These are phyloP conservation scores for Brachyrhaphis roseni DNA, from an alignment of 2,797 vertebrate genomes.

Conservation along the genomic window DNA sequence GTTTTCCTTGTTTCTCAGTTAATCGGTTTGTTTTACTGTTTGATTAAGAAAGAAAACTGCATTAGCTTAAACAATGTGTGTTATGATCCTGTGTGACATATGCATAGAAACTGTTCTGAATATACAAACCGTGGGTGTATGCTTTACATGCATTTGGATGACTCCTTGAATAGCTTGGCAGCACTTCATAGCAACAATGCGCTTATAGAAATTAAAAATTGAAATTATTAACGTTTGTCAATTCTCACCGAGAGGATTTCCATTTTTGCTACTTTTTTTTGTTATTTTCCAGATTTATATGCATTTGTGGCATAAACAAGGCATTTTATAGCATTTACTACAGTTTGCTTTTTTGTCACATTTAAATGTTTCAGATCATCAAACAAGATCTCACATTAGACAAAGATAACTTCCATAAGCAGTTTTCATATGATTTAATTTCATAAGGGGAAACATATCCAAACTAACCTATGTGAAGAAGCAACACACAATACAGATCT, in stretches of 20 bases:
- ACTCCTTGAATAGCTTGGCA: not conserved
- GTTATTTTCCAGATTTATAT: not conserved
- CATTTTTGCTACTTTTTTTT: not conserved
- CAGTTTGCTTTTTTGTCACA: not conserved
- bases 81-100: not conserved
- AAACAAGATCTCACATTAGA: not conserved
- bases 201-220: not conserved
- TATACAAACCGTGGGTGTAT: not conserved
- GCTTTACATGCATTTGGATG: not conserved
- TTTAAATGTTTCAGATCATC: not conserved
- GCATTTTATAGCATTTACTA: not conserved
- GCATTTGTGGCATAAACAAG: not conserved
- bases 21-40: not conserved
- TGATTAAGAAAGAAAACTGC: not conserved
- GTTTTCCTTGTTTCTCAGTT: not conserved
- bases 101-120: not conserved
- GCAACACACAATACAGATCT: too few relatives aligned
- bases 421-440: not conserved
- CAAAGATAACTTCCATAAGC: not conserved
- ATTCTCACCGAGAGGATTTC: not conserved
- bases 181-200: not conserved
- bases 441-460: not conserved
- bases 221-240: not conserved
- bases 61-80: not conserved
- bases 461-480: not conserved